Evolutionary conservation across 2,888 invertebrate species (phyloP).

Genomic region (Drosophila diplacantha): DNA sequence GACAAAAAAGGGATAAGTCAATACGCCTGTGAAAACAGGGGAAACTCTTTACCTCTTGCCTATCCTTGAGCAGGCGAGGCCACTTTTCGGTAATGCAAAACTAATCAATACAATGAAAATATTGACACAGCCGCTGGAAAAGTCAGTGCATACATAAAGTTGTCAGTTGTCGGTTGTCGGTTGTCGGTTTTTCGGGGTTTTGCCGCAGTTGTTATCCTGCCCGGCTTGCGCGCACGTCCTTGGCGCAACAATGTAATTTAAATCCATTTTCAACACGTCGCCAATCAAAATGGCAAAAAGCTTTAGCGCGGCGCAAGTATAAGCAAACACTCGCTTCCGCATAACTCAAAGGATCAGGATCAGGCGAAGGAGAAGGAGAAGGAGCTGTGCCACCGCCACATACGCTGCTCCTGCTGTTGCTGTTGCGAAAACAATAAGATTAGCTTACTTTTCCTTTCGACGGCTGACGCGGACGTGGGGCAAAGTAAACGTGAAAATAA

Average conservation of each 20-base stretch:
- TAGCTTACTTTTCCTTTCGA: conserved; percentile 65
- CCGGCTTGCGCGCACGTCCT: conserved; percentile 21
- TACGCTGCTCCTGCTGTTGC: conserved; percentile 19
- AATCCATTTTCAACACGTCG: conserved; percentile 76
- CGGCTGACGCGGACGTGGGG: conserved; percentile 24
- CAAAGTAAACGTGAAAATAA: conserved; percentile 62
- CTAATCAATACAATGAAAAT: conserved; percentile 69
- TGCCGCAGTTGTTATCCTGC: conserved; percentile 31
- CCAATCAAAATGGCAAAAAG: conserved; percentile 71
- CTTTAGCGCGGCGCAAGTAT: conserved; percentile 51
- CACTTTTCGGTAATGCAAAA: conserved; percentile 53
- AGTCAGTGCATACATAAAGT: conserved; percentile 57
- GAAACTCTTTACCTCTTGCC: not conserved
- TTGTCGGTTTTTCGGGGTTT: conserved; percentile 15
- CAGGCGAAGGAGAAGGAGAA: conserved; percentile 45
- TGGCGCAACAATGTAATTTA: conserved; percentile 73
- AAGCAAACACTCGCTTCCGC: conserved; percentile 55
- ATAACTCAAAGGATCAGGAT: conserved; percentile 71
- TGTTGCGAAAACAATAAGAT: conserved; percentile 71
- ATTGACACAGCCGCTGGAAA: conserved; percentile 58
- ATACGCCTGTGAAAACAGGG: conserved; percentile 44
- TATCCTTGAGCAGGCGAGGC: conserved; percentile 5
- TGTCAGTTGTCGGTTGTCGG: conserved; percentile 39
- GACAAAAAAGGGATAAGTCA: conserved; percentile 36
- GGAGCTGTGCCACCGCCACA: not conserved